Base-by-base conservation (phyloP, 2,797 vertebrate genomes). In the Microctenopoma stevenorrisi region DNA sequence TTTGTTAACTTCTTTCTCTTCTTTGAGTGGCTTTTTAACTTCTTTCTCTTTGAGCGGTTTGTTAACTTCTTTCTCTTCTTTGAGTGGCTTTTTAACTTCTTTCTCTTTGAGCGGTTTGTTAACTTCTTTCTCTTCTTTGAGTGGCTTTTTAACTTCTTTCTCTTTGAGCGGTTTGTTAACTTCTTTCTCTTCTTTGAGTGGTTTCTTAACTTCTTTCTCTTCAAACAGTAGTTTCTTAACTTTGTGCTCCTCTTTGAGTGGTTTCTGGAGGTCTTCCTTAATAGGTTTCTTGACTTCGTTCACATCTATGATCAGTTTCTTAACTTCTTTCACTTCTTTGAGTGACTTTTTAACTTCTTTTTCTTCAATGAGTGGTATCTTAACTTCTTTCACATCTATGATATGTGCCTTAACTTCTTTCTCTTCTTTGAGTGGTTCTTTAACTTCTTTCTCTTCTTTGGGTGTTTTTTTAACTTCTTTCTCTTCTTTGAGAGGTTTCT, bases 361-460 rank as follows among this genome's bases (percentile, higher is more conserved):
- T 12, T 53, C 6, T 13, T 71, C n/a, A n/a, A n/a, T 63, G 1
- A 38, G 22, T 2, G 35, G 26, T 37, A 48, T 68, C 26, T 56
- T 68, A 4, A 18, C 26, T n/a, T 75, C 60, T 43, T 35, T 63
- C 22, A 37, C 28, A 18, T 61, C n/a, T n/a, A n/a, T n/a, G n/a
- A n/a, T n/a, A n/a, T n/a, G n/a, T n/a, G n/a, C n/a, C n/a, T n/a
- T n/a, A n/a, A n/a, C n/a, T n/a, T n/a, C n/a, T n/a, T n/a, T n/a
- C n/a, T n/a, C n/a, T n/a, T n/a, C n/a, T n/a, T n/a, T n/a, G n/a
- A n/a, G n/a, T n/a, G n/a, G n/a, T n/a, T n/a, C n/a, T n/a, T n/a
- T n/a, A n/a, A n/a, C n/a, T n/a, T n/a, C n/a, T n/a, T n/a, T n/a
- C n/a, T n/a, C n/a, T n/a, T n/a, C n/a, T n/a, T n/a, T n/a, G n/a